These are phyloP conservation scores for Struthio camelus DNA, from an alignment of 2,113 vertebrate species.

Conservation along the genomic window DNA sequence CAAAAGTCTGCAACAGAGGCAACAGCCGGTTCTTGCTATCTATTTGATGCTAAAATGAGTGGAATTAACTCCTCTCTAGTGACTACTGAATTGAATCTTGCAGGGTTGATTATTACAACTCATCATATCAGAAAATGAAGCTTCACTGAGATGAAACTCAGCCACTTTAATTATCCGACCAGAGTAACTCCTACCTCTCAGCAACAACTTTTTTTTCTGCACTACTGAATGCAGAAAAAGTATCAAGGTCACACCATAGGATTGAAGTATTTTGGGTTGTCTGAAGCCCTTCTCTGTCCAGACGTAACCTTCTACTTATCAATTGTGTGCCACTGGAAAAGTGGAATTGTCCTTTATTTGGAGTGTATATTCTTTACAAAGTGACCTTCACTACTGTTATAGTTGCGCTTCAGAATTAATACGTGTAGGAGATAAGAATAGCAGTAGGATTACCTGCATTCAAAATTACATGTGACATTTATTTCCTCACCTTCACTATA, in stretches of 20 bases:
- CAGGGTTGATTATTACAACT: background rate
- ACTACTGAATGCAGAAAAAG: background rate
- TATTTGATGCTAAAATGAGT: background rate
- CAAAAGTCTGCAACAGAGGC: background rate
- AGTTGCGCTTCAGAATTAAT: background rate
- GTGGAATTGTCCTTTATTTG: background rate
- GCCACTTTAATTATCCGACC: background rate
- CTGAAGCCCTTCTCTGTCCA: background rate
- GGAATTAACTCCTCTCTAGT: background rate
- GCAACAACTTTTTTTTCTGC: background rate
- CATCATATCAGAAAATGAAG: background rate
- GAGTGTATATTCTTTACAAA: background rate
- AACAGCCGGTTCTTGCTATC: background rate
- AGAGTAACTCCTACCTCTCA: background rate
- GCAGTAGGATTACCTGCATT: background rate
- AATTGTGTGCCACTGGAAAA: background rate
- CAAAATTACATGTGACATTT: background rate
- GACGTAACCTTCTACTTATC: background rate
- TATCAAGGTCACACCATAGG: background rate
- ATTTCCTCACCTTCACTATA: background rate
- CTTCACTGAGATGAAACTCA: background rate
- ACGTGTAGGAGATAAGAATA: background rate
- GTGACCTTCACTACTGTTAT: background rate
- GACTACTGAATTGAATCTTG: background rate
- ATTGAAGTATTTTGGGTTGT: background rate